These are phyloP conservation scores for Echeneis naucrates DNA, from an alignment of 2,797 vertebrate genomes.

Conservation along the genomic window DNA sequence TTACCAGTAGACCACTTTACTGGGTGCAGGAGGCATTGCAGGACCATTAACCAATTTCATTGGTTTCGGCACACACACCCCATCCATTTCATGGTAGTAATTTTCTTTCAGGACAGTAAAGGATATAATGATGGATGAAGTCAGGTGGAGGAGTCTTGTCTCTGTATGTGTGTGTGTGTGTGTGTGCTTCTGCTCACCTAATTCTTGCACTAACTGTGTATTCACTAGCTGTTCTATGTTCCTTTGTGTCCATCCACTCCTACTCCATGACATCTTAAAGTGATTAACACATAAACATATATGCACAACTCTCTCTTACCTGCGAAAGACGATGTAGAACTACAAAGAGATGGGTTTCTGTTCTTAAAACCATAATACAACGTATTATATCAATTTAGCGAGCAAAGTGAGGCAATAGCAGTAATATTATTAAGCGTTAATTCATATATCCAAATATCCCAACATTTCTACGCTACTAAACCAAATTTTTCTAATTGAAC, in stretches of 20 bases:
- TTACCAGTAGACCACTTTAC: constrained; percentile 11
- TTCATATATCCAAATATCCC: background rate
- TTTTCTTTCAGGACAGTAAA: constrained; percentile 36
- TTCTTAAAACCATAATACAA: background rate
- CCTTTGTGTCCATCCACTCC: background rate
- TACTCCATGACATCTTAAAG: background rate
- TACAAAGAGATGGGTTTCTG: too few relatives aligned
- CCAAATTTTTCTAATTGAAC: too few relatives aligned
- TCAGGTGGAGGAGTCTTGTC: constrained; percentile 18
- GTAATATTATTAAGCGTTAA: background rate
- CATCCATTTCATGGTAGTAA: constrained; percentile 27
- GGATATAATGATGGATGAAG: constrained; percentile 35
- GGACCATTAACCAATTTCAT: constrained; percentile 10
- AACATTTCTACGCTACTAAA: background rate
- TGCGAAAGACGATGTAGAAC: too few relatives aligned
- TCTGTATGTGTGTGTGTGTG: background rate
- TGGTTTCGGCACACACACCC: background rate
- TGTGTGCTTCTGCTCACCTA: background rate
- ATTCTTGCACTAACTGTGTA: background rate
- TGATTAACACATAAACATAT: background rate
- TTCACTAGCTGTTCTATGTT: constrained; percentile 11
- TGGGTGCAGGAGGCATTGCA: background rate
- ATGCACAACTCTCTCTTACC: background rate
- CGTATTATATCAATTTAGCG: background rate
- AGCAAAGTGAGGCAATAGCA: background rate